Evolutionary conservation across 2,113 vertebrate species (phyloP).

Genomic region (Nanorana parkeri): DNA sequence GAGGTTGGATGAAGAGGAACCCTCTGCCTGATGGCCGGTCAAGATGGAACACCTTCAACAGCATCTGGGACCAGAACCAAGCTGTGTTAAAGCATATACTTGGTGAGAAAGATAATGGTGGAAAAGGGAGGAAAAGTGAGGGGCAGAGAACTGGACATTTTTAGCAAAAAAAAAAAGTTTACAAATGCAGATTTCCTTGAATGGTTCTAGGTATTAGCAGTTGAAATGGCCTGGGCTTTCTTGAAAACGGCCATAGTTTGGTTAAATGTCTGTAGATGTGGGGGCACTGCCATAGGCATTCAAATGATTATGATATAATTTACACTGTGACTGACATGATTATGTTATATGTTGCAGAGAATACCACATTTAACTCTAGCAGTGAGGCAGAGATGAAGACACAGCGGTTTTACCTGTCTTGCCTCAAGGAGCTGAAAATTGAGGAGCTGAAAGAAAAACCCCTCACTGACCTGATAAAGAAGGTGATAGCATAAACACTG

Average conservation of each 20-base stretch:
- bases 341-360: slow-evolving; percentile 75
- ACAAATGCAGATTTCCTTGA: not conserved
- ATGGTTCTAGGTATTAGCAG: too few species aligned
- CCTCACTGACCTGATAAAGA: slow-evolving; percentile 89
- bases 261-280: too few species aligned
- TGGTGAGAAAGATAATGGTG: slow-evolving; percentile 73
- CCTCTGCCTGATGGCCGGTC: slow-evolving; percentile 90
- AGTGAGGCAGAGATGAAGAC: slow-evolving; percentile 96
- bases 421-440: slow-evolving; percentile 88
- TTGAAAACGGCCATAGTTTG: too few species aligned
- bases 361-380: slow-evolving; percentile 91
- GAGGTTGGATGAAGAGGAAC: slow-evolving; percentile 94
- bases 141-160: not conserved
- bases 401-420: slow-evolving; percentile 92
- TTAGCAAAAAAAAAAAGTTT: too few species aligned
- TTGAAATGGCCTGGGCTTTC: too few species aligned
- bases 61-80: slow-evolving; percentile 98
- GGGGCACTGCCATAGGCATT: too few species aligned
- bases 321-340: not conserved
- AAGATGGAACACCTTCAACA: slow-evolving; percentile 97
- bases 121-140: not conserved
- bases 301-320: too few species aligned
- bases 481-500: slow-evolving; percentile 71
- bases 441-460: slow-evolving; percentile 92
- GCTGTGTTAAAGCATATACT: slow-evolving; percentile 94